A percentile compares a stretch with the other conserved stretches of the same genome.
Evolutionary conservation across 2,113 vertebrate species (phyloP).

Genomic region (Burhinus oedicnemus): DNA sequence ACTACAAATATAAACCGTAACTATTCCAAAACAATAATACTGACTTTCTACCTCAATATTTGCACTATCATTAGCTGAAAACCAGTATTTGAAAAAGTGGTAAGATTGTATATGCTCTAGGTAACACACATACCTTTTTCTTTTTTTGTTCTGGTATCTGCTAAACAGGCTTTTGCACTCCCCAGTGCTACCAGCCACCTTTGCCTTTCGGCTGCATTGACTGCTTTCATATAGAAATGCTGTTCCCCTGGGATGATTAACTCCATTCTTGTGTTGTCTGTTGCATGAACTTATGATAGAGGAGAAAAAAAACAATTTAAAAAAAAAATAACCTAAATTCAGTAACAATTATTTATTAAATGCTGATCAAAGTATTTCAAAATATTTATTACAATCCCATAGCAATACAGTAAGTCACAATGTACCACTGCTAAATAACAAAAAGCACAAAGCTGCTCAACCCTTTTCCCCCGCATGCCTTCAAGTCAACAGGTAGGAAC

Average conservation of each 20-base stretch:
- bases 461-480: not conserved
- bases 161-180: conserved; percentile 86
- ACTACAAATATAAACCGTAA: not conserved
- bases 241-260: conserved; percentile 87
- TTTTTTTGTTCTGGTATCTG: conserved; percentile 83
- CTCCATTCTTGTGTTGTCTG: conserved; percentile 85
- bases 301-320: not conserved
- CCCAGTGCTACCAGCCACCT: conserved; percentile 87
- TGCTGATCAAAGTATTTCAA: not conserved
- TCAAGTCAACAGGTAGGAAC: not conserved
- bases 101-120: not conserved
- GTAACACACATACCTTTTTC: conserved; percentile 80
- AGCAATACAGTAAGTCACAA: not conserved
- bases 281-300: conserved; percentile 76
- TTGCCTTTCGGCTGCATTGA: conserved; percentile 86
- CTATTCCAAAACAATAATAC: not conserved
- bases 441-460: not conserved
- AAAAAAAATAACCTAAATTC: not conserved
- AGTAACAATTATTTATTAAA: not conserved
- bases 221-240: conserved; percentile 87
- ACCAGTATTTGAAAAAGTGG: not conserved
- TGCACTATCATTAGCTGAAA: not conserved
- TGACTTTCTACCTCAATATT: not conserved
- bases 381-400: not conserved
- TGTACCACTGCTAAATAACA: not conserved